Conservation (phyloP, 2,888 invertebrate genomes). For the Podotricha telesiphe region DNA sequence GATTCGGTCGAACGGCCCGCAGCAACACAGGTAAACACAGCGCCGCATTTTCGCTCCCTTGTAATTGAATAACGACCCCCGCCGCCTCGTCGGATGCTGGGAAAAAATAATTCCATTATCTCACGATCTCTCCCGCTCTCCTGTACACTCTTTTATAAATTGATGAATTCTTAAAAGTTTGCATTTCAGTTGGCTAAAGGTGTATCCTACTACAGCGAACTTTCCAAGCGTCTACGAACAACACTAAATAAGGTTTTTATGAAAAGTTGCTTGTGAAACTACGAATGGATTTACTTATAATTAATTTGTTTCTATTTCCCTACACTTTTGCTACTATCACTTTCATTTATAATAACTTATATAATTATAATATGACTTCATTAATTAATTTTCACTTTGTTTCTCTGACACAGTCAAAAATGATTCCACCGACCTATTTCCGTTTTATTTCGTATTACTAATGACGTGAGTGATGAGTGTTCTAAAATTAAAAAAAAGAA, state of each 20-base stretch:
- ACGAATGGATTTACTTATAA: constrained; percentile 24
- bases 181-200: constrained; percentile 25
- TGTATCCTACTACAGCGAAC: constrained; percentile 28
- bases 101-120: constrained; percentile 73
- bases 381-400: neutral
- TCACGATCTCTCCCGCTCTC: constrained; percentile 58
- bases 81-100: constrained; percentile 34
- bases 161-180: constrained; percentile 34
- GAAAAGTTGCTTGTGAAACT: constrained; percentile 19
- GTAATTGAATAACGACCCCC: constrained; percentile 64
- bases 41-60: constrained; percentile 63
- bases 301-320: constrained; percentile 19
- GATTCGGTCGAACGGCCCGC: constrained; percentile 62
- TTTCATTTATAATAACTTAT: neutral
- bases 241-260: constrained; percentile 35
- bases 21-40: constrained; percentile 71
- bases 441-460: too few species aligned
- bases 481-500: too few species aligned
- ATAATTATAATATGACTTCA: neutral
- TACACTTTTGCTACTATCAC: neutral
- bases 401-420: neutral
- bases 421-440: too few species aligned
- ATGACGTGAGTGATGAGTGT: too few species aligned
- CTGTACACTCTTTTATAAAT: constrained; percentile 39
- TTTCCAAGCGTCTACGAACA: constrained; percentile 29